Evolutionary conservation across 2,797 vertebrate species (phyloP), one percentile per base, ranked within the genome.

Genomic region (Cyprinella venusta): DNA sequence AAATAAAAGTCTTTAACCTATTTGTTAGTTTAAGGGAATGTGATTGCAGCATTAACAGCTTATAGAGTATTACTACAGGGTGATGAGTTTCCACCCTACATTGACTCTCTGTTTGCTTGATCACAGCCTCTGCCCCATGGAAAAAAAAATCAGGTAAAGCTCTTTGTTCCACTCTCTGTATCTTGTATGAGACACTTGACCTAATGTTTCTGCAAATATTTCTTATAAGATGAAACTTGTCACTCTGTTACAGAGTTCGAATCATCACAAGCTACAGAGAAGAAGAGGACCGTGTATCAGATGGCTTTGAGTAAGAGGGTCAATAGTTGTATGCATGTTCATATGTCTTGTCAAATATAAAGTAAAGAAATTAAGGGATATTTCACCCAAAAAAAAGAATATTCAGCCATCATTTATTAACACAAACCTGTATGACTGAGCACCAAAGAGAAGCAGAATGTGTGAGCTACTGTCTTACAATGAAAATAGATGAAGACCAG

Each of bases 281-380:
- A 98, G 93, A 97, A 97, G 94, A 94, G 97, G 92, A 98, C 97
- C 19, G 97, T 98, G 91, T 98, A 97, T 93, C 97, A 98, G 93
- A 97, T 98, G 97, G 97, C 97, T 88, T 89, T 98, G 92, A 98
- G 97, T 98, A 96, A 97, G 96, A 81, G 81, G 52, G 24, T 68
- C 26, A 72, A 36, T 74, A 59, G 13, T 65, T 72, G 21, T 52
- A 42, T 68, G 19, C 21, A 79, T 6, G 38, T 18, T 13, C 12
- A 74, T 36, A 8, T 21, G n/a, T 59, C 54, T 59, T 18, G n/a
- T 59, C 19, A 54, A 52, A 52, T 10, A 21, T 54, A 36, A 3
- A 40, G 5, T 19, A 19, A 21, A 63, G 4, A 40, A 76, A 56
- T 40, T 9, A 76, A 76, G 16, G 8, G 6, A 76, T 12, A 26